These are phyloP conservation scores for Litocranius walleri DNA, from an alignment of 2,113 vertebrate genomes.

Conservation along the genomic window DNA sequence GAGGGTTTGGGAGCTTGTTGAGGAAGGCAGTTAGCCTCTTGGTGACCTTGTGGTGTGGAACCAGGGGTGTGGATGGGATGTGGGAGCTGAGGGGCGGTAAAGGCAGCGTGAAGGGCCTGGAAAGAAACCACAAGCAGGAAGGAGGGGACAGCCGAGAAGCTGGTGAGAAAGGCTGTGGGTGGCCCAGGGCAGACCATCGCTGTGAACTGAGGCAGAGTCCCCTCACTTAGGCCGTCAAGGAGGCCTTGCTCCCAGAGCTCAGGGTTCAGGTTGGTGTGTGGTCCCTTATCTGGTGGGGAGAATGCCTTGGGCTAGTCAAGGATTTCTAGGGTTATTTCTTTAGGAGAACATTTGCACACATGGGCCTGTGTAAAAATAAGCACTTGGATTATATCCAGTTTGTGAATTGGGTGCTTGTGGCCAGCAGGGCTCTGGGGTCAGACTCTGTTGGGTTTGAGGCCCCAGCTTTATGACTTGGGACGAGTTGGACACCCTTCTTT, in stretches of 20 bases:
- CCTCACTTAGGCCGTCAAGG: fast-evolving
- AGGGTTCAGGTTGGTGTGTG: fast-evolving
- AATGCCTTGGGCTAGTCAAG: not conserved
- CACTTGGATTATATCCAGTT: not conserved
- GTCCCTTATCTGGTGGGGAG: not conserved
- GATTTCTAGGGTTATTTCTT: not conserved
- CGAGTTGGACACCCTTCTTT: fast-evolving
- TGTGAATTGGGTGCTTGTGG: not conserved
- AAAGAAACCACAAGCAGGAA: not conserved
- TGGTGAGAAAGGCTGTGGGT: fast-evolving
- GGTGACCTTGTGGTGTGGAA: not conserved
- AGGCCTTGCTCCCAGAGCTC: not conserved
- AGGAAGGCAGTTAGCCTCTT: not conserved
- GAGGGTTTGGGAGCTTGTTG: not conserved
- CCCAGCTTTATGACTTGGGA: not conserved
- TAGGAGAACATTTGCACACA: not conserved
- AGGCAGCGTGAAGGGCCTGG: not conserved
- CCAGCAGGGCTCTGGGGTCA: not conserved
- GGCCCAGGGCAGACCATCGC: not conserved
- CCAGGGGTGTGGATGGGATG: not conserved
- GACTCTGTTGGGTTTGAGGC: not conserved
- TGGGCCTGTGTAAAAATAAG: not conserved
- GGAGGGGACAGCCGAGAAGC: not conserved
- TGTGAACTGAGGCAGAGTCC: not conserved
- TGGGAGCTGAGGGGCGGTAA: not conserved